Conservation (phyloP, 2,888 invertebrate species). For the Ceriagrion tenellum region DNA sequence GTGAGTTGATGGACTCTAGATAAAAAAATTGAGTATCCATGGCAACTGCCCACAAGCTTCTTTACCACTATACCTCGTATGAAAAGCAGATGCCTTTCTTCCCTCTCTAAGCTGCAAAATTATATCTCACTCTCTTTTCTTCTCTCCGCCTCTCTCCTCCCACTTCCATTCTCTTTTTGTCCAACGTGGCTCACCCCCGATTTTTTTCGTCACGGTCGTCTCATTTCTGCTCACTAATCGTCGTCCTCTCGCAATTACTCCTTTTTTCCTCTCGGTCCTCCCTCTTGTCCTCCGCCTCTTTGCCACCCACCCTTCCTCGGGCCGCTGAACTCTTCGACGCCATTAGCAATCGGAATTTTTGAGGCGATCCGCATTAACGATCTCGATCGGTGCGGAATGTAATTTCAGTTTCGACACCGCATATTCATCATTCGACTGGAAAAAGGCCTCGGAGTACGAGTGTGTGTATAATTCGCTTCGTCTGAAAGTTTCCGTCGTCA, state of each 20-base stretch:
- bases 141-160: not conserved
- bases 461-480: not conserved
- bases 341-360: not conserved
- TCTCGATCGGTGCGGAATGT: not conserved
- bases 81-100: too few relatives aligned
- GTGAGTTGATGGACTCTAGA: too few relatives aligned
- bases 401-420: not conserved
- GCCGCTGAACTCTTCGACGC: not conserved
- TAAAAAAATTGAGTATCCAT: too few relatives aligned
- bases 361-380: not conserved
- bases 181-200: not conserved
- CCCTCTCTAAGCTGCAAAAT: not conserved
- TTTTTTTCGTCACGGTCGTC: not conserved
- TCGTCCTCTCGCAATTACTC: not conserved
- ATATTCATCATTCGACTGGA: not conserved
- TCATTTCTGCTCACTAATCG: not conserved
- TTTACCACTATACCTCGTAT: too few relatives aligned
- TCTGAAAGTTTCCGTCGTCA: not conserved
- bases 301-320: not conserved
- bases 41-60: too few relatives aligned
- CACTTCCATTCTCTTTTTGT: not conserved
- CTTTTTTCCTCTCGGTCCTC: not conserved
- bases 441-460: not conserved
- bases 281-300: not conserved
- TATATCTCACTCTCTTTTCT: not conserved